Evolutionary conservation across 1,140 invertebrate genomes (phyloP), one percentile per base, ranked within the genome.

Genomic region (Aphelenchoides avenae): DNA sequence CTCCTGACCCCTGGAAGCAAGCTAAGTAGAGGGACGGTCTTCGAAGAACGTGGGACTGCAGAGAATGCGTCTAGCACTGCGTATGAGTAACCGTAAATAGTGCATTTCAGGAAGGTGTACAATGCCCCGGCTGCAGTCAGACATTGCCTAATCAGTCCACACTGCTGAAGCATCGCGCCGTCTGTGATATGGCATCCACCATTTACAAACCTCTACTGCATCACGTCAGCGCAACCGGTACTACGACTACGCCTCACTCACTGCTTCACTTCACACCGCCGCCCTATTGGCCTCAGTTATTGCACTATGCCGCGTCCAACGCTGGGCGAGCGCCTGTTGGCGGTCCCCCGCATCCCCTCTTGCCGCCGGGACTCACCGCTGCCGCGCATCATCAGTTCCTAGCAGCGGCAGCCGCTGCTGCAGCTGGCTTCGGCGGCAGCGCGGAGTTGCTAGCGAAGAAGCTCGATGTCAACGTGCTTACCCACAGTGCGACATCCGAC

Each of bases 271-370:
- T 47, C n/a, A 39, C 65, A 50, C 54, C 57, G 39, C 78, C 82
- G 75, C 62, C 76, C 73, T 50, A 79, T 78, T 49, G 77, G 20
- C 79, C 83, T 0, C 85, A 84, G 68, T 85, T 86, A 0, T 86
- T 87, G 66, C 80, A 86, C 5, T 82, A 87, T 67, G 87, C 86
- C 60, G 78, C 82, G n/a, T n/a, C n/a, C n/a, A n/a, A n/a, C n/a
- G n/a, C n/a, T n/a, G n/a, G n/a, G n/a, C n/a, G n/a, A n/a, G n/a
- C n/a, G n/a, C n/a, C n/a, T n/a, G n/a, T n/a, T n/a, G n/a, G n/a
- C n/a, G n/a, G n/a, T n/a, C n/a, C 52, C 15, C 27, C 22, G 27
- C 24, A 15, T 22, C 57, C 34, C 26, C 41, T 47, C n/a, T 36
- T 64, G 50, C 54, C 57, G 39, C 78, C 82, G 75, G 61, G 5